Evolutionary conservation across 1,140 invertebrate species (phyloP), one percentile per base, ranked within the genome.

Genomic region (Cardiocondyla obscurior): DNA sequence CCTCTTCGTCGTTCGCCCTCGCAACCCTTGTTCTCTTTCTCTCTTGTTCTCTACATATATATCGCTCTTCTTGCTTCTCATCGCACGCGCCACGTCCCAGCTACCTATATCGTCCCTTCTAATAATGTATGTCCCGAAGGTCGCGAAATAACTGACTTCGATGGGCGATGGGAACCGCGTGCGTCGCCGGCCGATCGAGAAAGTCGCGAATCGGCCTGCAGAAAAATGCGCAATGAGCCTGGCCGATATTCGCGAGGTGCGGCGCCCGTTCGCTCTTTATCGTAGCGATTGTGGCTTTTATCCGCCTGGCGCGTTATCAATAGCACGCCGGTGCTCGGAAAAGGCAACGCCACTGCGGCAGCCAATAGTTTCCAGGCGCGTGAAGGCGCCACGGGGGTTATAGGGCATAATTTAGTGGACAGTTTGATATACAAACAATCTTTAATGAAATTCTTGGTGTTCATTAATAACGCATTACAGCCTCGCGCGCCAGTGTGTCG

Each of bases 361-460:
- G 90, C 90, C 93, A 93, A 94, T 93, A 93, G 92, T 93, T 93
- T 91, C 86, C 87, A 90, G 83, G 87, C 86, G 83, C 64, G 85
- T 81, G 87, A 93, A 92, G 90, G 92, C 88, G 91, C 89, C 90
- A 91, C 85, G 89, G 91, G 93, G 92, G 92, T 92, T 94, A 92
- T 92, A 90, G 93, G 91, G 91, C 92, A 95, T 95, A 95, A 95
- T 95, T 95, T 95, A 95, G 94, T 95, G 95, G 95, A 95, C 95
- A 95, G 94, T 94, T 95, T 94, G 94, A 95, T 95, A 95, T 95
- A 95, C 94, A 95, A 95, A 95, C 95, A 95, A 95, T 95, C 95
- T 95, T 95, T 95, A 95, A 95, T 95, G 95, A 95, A 95, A 95
- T 95, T 95, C 95, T 95, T 95, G 95, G 93, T 95, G 95, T 95